Conservation (phyloP, 2,113 vertebrate genomes). For the Myrmecophaga tridactyla region DNA sequence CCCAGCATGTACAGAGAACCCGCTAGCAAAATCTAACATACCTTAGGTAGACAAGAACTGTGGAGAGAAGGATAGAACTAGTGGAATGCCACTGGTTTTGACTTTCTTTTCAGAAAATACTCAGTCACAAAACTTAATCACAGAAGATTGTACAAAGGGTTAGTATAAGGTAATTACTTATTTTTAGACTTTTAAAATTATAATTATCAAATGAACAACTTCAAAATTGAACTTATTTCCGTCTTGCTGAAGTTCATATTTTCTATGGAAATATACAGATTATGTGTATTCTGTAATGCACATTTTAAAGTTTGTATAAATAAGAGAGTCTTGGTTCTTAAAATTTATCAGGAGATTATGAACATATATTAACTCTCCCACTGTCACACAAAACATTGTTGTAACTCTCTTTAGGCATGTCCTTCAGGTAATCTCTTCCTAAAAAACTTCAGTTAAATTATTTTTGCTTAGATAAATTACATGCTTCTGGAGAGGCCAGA, state of each 20-base stretch:
- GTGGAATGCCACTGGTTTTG: background rate
- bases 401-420: background rate
- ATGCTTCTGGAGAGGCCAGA: background rate
- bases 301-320: background rate
- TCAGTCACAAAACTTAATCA: background rate
- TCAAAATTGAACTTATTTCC: background rate
- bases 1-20: background rate
- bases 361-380: background rate
- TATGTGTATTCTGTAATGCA: background rate
- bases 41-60: background rate
- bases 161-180: background rate
- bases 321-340: background rate
- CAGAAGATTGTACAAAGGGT: background rate
- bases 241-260: background rate
- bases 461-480: background rate
- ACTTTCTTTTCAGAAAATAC: background rate
- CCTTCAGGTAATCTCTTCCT: background rate
- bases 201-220: slow-evolving; percentile 14
- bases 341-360: background rate
- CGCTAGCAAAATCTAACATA: background rate
- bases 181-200: background rate
- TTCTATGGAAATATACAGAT: background rate
- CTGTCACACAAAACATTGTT: background rate
- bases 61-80: background rate
- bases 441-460: background rate